phyloP scores from a whole-genome alignment of 92 coral and sea anemone genomes.

The Desmophyllum pertusum region DNA sequence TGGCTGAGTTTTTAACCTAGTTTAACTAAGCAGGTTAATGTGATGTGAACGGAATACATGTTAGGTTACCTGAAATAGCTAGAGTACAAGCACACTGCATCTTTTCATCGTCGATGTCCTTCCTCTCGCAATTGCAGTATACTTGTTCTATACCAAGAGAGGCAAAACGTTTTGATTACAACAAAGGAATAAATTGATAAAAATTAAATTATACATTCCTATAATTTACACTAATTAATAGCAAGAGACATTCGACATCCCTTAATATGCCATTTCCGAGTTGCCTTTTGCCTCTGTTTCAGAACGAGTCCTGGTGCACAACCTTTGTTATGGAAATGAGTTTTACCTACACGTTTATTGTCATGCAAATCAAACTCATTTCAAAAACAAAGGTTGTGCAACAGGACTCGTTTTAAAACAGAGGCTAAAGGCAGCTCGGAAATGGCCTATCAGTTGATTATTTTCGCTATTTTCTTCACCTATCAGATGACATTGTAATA shows the following conservation, averaged over 20 bases:
- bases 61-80: conserved; percentile 6
- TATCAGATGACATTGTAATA: neutral
- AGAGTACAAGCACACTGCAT: conserved; percentile 22
- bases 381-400: too few species aligned
- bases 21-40: neutral
- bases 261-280: too few species aligned
- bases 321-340: too few species aligned
- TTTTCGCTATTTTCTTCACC: neutral
- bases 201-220: neutral
- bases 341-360: too few species aligned
- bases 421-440: too few species aligned
- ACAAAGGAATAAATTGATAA: neutral
- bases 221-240: too few species aligned
- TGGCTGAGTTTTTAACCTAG: neutral
- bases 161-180: neutral
- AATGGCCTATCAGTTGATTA: neutral
- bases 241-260: too few species aligned
- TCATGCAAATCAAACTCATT: too few species aligned
- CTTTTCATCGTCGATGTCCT: neutral
- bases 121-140: neutral
- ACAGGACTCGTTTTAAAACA: too few species aligned
- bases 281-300: too few species aligned
- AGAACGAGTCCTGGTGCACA: too few species aligned
- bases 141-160: conserved; percentile 7
- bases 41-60: neutral